Conservation (phyloP, 2,113 vertebrate species). For the Elephas maximus region DNA sequence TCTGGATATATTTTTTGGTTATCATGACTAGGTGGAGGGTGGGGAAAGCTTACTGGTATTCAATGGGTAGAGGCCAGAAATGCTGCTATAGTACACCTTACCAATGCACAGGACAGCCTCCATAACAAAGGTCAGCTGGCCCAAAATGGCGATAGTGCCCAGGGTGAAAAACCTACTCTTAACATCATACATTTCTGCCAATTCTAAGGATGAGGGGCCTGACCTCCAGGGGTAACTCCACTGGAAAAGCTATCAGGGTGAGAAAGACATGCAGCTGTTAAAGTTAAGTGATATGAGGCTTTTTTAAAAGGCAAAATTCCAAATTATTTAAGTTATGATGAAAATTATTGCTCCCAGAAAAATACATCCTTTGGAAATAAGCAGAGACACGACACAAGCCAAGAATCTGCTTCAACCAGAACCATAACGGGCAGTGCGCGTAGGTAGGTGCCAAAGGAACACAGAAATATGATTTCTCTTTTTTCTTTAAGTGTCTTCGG, state of each 20-base stretch:
- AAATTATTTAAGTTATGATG: slow-evolving; percentile 61
- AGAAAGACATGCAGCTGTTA: slow-evolving; percentile 47
- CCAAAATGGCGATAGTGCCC: not conserved
- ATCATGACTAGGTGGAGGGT: not conserved
- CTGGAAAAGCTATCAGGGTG: slow-evolving; percentile 24
- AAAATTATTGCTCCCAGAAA: slow-evolving; percentile 58
- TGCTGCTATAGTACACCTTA: not conserved
- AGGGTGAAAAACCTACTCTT: not conserved
- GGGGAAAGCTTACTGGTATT: not conserved
- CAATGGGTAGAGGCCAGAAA: not conserved
- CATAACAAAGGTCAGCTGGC: not conserved
- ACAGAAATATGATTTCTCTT: slow-evolving; percentile 5
- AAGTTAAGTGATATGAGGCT: slow-evolving; percentile 65
- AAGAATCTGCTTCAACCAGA: not conserved
- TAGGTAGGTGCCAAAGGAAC: not conserved
- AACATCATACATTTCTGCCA: not conserved
- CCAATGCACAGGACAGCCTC: not conserved
- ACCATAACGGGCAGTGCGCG: not conserved
- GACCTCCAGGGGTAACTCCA: not conserved
- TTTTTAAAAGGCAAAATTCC: slow-evolving; percentile 61
- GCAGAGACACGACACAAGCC: not conserved
- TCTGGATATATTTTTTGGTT: not conserved
- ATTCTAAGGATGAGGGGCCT: not conserved
- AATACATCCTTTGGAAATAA: slow-evolving; percentile 49
- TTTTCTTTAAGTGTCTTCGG: not conserved